A percentile compares a stretch with the other conserved stretches of the same genome.
phyloP scores from a whole-genome alignment of 1,140 invertebrate species.

The Drosophila nasuta region DNA sequence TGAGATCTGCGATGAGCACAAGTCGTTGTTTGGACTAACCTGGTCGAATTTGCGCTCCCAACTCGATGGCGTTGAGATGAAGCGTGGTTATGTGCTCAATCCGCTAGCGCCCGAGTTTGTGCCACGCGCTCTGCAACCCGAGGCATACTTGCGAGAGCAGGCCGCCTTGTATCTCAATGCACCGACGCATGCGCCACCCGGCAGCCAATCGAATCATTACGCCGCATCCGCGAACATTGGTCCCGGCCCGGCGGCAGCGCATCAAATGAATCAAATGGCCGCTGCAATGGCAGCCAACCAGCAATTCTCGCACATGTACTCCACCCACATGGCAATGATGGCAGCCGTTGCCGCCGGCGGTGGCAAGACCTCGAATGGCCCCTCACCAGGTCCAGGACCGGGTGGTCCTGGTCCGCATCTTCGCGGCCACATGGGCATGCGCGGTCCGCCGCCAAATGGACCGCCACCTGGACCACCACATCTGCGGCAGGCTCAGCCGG shows the following conservation, averaged over 20 bases:
- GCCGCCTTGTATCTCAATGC: conserved; percentile 73
- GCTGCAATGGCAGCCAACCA: conserved; percentile 72
- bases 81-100: conserved; percentile 91
- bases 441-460: conserved; percentile 59
- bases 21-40: conserved; percentile 91
- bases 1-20: conserved; percentile 89
- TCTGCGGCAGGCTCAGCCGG: conserved; percentile 51
- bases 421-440: conserved; percentile 74
- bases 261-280: conserved; percentile 76
- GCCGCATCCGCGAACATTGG: conserved; percentile 61
- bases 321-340: conserved; percentile 72
- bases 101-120: conserved; percentile 93
- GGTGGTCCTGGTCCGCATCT: conserved; percentile 65
- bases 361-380: conserved; percentile 60
- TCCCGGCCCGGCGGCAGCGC: conserved; percentile 60
- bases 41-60: conserved; percentile 89
- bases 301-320: conserved; percentile 68
- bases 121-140: conserved; percentile 86
- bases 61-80: conserved; percentile 90
- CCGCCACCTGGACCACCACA: conserved; percentile 63
- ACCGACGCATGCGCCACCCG: conserved; percentile 57
- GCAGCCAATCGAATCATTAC: conserved; percentile 59
- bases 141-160: conserved; percentile 84
- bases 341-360: conserved; percentile 67
- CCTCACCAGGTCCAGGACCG: conserved; percentile 44